phyloP scores from a whole-genome alignment of 2,797 vertebrate species.

The Hephaestus fuliginosus region DNA sequence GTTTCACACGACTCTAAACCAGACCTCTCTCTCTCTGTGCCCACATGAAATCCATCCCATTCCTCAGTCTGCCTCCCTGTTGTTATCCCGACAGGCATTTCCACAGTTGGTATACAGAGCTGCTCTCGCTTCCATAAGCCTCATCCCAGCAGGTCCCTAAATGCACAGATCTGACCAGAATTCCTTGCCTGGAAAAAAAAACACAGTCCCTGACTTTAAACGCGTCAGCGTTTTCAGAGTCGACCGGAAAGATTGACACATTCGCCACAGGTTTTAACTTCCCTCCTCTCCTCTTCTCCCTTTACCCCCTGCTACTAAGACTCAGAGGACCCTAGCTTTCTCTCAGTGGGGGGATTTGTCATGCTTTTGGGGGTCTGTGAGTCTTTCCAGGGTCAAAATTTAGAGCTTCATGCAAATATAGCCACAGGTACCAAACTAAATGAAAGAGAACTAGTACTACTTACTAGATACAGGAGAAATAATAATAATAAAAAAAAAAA shows the following conservation, averaged over 20 bases:
- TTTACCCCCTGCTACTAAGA: constrained; percentile 47
- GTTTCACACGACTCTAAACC: constrained; percentile 48
- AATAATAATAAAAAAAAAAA: neutral
- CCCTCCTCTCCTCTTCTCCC: constrained; percentile 30
- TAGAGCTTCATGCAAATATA: constrained; percentile 30
- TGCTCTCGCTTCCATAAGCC: constrained; percentile 52
- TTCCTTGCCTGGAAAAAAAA: constrained; percentile 47
- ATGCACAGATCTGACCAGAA: constrained; percentile 64
- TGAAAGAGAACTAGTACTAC: constrained; percentile 13
- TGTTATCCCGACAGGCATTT: constrained; percentile 45
- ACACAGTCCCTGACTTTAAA: constrained; percentile 43
- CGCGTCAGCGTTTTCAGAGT: constrained; percentile 50
- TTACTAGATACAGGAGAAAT: neutral
- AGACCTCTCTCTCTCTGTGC: constrained; percentile 48
- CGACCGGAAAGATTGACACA: constrained; percentile 59
- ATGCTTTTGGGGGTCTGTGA: constrained; percentile 32
- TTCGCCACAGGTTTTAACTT: constrained; percentile 58
- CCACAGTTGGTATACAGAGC: constrained; percentile 46
- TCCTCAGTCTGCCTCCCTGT: constrained; percentile 54
- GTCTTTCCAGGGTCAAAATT: constrained; percentile 46
- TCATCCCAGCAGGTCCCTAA: constrained; percentile 56
- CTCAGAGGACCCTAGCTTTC: constrained; percentile 44
- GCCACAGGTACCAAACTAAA: constrained; percentile 37
- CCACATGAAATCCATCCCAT: constrained; percentile 56
- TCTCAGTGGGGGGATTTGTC: constrained; percentile 39